A percentile compares a stretch with the other conserved stretches of the same genome.
These are phyloP conservation scores for Peromyscus melanophrys DNA, from an alignment of 2,797 vertebrate species.

Conservation along the genomic window DNA sequence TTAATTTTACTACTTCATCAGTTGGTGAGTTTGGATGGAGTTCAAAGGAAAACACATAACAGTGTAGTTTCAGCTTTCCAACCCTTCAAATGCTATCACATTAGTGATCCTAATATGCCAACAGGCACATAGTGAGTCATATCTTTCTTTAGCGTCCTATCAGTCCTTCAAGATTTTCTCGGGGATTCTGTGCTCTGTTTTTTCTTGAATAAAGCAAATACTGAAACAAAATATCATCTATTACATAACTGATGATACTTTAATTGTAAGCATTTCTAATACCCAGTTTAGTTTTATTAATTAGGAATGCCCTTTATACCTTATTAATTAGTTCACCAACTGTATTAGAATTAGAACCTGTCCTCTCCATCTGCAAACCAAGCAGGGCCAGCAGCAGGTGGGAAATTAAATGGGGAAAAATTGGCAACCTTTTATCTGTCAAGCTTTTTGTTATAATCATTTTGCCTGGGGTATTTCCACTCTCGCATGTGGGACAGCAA, in stretches of 20 bases:
- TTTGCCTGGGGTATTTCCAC: neutral
- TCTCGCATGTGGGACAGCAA: fast-evolving
- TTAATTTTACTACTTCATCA: neutral
- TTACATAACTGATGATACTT: neutral
- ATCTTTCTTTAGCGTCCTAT: neutral
- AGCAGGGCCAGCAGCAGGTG: neutral
- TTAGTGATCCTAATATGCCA: neutral
- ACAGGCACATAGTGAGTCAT: neutral
- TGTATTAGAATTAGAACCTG: neutral
- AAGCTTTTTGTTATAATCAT: neutral
- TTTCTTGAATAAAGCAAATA: neutral
- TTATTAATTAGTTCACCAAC: neutral
- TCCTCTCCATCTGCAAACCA: neutral
- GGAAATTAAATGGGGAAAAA: too few relatives aligned
- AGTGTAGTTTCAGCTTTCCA: neutral
- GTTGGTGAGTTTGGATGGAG: neutral
- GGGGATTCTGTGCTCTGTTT: neutral
- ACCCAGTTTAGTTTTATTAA: neutral
- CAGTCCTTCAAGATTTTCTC: neutral
- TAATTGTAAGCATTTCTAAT: neutral
- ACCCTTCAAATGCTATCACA: neutral
- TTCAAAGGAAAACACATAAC: neutral
- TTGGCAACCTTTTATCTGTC: neutral
- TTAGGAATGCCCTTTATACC: neutral
- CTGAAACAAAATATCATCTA: neutral